Base-by-base conservation (phyloP, 2,113 vertebrate genomes). In the Arenaria interpres region DNA sequence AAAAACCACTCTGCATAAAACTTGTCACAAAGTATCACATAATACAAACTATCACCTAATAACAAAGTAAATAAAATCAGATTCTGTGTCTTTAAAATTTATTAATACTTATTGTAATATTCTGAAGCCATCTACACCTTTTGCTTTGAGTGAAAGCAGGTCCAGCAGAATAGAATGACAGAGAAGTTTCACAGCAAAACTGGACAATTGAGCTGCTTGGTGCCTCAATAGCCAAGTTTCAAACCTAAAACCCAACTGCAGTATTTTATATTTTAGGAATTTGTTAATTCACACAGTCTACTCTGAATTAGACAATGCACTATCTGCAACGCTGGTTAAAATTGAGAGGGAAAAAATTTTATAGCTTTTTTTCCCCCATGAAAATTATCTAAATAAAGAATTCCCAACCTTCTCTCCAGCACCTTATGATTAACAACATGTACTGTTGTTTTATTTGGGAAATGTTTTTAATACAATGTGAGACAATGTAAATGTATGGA, bases 361-460 rank as follows among this genome's bases (percentile, higher is more conserved):
- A 41, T 6, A 1, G 17, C 4, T 14, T 25, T 22, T 39, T 19
- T 54, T 30, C 9, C 22, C 1, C 10, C 5, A 27, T 8, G 7
- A 59, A 74, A 88, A 84, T 27, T 17, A 56, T 2, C 7, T 59
- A 28, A 62, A 22, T 8, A 3, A 77, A 41, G 25, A 94, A 81
- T n/a, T 43, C 23, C 7, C 14, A 71, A 12, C 4, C 10, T 79
- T 2, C 8, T 75, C 7, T 13, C 7, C 6, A 54, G 32, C 7
- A 56, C 4, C 11, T 53, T 60, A 35, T 4, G 5, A 67, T 39
- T 81, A 92, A 56, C 12, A 63, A 2, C 4, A 16, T 4, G 8
- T 5, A 62, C 11, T 1, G 1, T 4, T 27, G 10, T 35, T 51
- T 77, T 37, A 71, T 35, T 37, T 30, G 46, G 6, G 6, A 5